Evolutionary conservation across 2,888 invertebrate genomes (phyloP).

Genomic region (Chrysolina haemoptera): DNA sequence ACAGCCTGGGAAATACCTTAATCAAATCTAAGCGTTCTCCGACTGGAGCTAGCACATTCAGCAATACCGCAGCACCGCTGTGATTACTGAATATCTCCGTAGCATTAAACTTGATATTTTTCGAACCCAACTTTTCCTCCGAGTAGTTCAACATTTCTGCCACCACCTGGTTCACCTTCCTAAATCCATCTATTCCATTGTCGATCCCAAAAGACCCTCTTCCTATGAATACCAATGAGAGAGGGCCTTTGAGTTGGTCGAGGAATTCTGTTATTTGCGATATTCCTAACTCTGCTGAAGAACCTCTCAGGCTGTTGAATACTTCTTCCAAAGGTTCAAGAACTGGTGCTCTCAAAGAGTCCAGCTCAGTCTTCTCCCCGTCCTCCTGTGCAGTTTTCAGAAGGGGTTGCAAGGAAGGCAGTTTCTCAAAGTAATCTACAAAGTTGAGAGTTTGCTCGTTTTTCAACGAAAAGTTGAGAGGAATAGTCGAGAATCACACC

Average conservation of each 20-base stretch:
- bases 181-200: constrained; percentile 20
- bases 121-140: constrained; percentile 12
- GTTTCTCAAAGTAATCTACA: constrained; percentile 30
- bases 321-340: not conserved
- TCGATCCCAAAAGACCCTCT: constrained; percentile 30
- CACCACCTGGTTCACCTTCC: constrained; percentile 29
- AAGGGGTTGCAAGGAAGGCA: constrained; percentile 13
- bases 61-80: constrained; percentile 33
- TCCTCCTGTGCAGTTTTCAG: constrained; percentile 26
- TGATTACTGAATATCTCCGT: constrained; percentile 17
- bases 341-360: not conserved
- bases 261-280: not conserved
- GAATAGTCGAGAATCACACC: too few species aligned
- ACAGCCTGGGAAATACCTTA: not conserved
- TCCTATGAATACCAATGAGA: constrained; percentile 31
- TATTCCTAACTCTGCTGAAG: not conserved
- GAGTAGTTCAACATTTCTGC: constrained; percentile 20
- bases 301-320: constrained; percentile 13
- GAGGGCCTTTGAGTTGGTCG: constrained; percentile 8
- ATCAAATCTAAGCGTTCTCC: constrained; percentile 29
- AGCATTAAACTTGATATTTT: constrained; percentile 17
- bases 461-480: not conserved
- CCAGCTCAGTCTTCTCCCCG: constrained; percentile 21
- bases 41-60: constrained; percentile 31
- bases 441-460: not conserved